Percentiles rank a stretch among this genome's conserved stretches.
These are phyloP conservation scores for Drosophila saltans DNA, from an alignment of 1,140 invertebrate genomes.

Conservation along the genomic window DNA sequence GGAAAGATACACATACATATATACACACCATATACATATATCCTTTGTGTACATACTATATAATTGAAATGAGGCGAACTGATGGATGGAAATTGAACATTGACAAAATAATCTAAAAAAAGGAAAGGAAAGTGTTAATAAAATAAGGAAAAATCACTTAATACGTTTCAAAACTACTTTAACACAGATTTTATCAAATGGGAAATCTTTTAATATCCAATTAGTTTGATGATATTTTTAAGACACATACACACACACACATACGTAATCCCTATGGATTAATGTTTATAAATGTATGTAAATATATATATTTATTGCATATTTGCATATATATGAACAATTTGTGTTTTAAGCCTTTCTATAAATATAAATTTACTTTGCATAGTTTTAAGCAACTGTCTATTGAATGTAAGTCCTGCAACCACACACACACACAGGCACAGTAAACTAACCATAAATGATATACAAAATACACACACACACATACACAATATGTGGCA, in stretches of 20 bases:
- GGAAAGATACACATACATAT: conserved; percentile 23
- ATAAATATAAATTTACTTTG: conserved; percentile 55
- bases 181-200: neutral
- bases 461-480: neutral
- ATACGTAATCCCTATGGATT: neutral
- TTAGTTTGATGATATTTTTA: conserved; percentile 7
- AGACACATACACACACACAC: neutral
- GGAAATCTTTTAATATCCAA: neutral
- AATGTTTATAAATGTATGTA: conserved; percentile 9
- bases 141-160: neutral
- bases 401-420: conserved; percentile 24
- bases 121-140: neutral
- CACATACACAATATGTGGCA: conserved; percentile 21
- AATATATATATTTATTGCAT: neutral
- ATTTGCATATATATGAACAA: conserved; percentile 8
- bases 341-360: conserved; percentile 47
- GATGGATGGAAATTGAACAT: conserved; percentile 38
- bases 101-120: neutral
- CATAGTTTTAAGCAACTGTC: conserved; percentile 53
- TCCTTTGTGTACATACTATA: conserved; percentile 34
- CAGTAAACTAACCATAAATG: conserved; percentile 18
- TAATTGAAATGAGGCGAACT: conserved; percentile 51
- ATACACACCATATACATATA: conserved; percentile 17
- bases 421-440: conserved; percentile 25
- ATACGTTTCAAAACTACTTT: neutral